phyloP scores from a whole-genome alignment of 2,888 invertebrate species.

The Cephalotes varians region DNA sequence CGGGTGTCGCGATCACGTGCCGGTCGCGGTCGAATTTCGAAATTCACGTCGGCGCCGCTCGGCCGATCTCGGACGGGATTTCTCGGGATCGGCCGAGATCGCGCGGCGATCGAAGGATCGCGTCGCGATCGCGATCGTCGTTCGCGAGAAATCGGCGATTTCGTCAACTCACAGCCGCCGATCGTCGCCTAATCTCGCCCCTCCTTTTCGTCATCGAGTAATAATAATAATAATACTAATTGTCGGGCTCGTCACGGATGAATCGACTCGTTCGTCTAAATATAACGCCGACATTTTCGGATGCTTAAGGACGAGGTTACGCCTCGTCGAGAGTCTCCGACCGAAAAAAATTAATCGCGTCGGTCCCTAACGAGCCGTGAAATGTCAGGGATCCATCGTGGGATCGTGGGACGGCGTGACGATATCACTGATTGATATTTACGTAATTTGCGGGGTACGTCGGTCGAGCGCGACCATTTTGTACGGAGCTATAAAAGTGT shows the following conservation, averaged over 20 bases:
- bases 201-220: no score
- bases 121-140: neutral
- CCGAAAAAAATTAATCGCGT: conserved; percentile 21
- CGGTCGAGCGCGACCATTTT: conserved; percentile 73
- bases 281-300: conserved; percentile 39
- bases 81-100: neutral
- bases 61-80: neutral
- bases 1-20: conserved; percentile 35
- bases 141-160: neutral
- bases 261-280: conserved; percentile 31
- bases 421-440: neutral
- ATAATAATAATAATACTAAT: no score
- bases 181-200: neutral
- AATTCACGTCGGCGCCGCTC: neutral
- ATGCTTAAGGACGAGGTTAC: neutral
- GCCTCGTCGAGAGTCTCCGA: neutral
- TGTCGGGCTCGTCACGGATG: neutral
- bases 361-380: neutral
- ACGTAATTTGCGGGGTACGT: neutral
- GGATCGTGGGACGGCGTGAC: neutral
- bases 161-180: no score
- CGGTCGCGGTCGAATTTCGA: conserved; percentile 32
- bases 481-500: conserved; percentile 79
- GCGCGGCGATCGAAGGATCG: neutral
- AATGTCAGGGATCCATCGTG: conserved; percentile 8